phyloP scores from a whole-genome alignment of 1,140 invertebrate species.

The Diuraphis noxia region DNA sequence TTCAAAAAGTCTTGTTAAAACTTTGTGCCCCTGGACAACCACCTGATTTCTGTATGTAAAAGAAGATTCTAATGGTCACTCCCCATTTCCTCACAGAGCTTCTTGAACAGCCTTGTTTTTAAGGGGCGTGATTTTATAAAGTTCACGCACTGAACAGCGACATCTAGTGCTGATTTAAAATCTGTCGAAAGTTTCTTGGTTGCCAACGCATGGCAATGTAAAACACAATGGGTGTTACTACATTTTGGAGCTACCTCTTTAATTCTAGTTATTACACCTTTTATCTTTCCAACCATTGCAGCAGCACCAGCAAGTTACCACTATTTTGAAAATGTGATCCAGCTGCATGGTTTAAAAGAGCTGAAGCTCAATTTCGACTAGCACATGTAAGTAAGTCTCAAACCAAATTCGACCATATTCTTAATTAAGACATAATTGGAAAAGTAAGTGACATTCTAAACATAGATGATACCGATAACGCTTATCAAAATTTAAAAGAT shows the following conservation, averaged over 20 bases:
- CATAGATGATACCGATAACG: neutral
- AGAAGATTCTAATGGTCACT: conserved; percentile 19
- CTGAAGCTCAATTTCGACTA: too few species aligned
- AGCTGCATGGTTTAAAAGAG: too few species aligned
- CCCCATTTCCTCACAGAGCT: conserved; percentile 41
- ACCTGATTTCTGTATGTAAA: conserved; percentile 57
- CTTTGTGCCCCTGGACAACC: conserved; percentile 59
- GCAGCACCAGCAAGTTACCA: conserved; percentile 30
- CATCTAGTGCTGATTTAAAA: conserved; percentile 23
- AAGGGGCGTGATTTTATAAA: conserved; percentile 34
- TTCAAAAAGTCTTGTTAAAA: conserved; percentile 56
- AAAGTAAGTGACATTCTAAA: conserved; percentile 2
- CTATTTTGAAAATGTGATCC: too few species aligned
- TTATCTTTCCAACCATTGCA: conserved; percentile 40
- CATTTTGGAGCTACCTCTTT: conserved; percentile 30
- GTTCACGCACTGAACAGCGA: conserved; percentile 55
- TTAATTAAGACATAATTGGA: neutral
- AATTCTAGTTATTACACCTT: conserved; percentile 11
- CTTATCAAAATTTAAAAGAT: conserved; percentile 8
- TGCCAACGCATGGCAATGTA: conserved; percentile 40
- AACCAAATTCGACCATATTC: too few species aligned
- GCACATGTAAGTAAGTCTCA: too few species aligned
- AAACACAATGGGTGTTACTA: conserved; percentile 14
- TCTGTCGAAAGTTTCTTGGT: conserved; percentile 36
- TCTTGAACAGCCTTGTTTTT: conserved; percentile 40